A percentile compares a stretch with the other conserved stretches of the same genome.
phyloP scores from a whole-genome alignment of 2,888 invertebrate genomes.

The Mesorhabditis belari region DNA sequence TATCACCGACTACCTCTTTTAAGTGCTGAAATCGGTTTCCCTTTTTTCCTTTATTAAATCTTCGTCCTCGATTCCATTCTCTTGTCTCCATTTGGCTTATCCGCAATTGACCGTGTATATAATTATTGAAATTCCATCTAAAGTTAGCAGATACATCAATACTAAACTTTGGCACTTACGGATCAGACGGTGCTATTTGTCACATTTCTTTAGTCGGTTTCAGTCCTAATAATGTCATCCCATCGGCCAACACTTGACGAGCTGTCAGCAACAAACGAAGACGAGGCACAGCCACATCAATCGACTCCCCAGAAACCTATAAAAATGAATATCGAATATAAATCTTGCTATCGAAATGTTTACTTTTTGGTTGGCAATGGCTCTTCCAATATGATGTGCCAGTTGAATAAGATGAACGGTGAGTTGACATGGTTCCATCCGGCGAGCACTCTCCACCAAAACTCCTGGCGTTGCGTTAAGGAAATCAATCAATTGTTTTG shows the following conservation, averaged over 20 bases:
- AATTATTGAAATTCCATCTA: not conserved
- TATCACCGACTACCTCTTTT: not conserved
- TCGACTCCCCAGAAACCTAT: not conserved
- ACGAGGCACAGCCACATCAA: slow-evolving; percentile 34
- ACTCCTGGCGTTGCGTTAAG: slow-evolving; percentile 5
- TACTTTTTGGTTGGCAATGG: slow-evolving; percentile 23
- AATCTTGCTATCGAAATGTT: too few species aligned
- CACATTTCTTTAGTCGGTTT: slow-evolving; percentile 34
- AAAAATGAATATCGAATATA: not conserved
- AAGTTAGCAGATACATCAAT: too few species aligned
- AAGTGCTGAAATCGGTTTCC: not conserved
- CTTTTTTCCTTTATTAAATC: not conserved
- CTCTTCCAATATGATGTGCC: slow-evolving; percentile 26
- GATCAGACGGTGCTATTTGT: slow-evolving; percentile 1
- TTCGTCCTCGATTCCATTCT: not conserved
- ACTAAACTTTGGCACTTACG: not conserved
- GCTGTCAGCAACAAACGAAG: slow-evolving; percentile 39
- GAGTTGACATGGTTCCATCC: slow-evolving; percentile 35
- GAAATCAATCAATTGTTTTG: not conserved
- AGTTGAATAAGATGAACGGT: slow-evolving; percentile 36
- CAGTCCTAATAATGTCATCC: slow-evolving; percentile 41
- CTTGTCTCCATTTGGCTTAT: not conserved
- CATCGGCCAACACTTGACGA: slow-evolving; percentile 38
- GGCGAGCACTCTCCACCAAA: slow-evolving; percentile 11
- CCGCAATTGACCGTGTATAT: not conserved